A percentile compares a stretch with the other conserved stretches of the same genome.
Evolutionary conservation across 2,888 invertebrate species (phyloP).

Genomic region (Nysson spinosus): DNA sequence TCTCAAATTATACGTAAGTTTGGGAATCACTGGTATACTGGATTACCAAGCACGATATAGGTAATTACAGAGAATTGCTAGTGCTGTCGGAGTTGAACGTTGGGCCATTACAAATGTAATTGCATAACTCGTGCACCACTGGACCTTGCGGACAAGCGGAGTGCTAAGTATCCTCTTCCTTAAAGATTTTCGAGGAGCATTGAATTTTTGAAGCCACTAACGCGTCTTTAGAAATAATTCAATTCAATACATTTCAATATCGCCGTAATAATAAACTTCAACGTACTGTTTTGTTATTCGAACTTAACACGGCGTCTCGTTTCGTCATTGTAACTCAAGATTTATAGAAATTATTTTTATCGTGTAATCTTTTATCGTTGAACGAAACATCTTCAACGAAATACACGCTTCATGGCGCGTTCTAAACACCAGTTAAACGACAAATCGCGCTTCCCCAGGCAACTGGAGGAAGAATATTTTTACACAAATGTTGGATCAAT

Average conservation of each 20-base stretch:
- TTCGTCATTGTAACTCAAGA: too few species aligned
- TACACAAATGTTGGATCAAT: too few species aligned
- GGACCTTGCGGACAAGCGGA: slow-evolving; percentile 43
- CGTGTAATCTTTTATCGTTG: background rate
- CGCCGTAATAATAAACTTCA: too few species aligned
- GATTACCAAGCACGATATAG: slow-evolving; percentile 43
- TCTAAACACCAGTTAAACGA: background rate
- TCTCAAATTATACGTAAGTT: too few species aligned
- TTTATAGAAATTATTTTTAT: background rate
- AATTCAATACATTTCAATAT: too few species aligned
- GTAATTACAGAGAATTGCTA: slow-evolving; percentile 59
- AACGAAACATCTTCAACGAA: background rate
- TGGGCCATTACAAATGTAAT: slow-evolving; percentile 57
- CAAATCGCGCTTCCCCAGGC: background rate
- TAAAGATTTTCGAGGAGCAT: slow-evolving; percentile 20
- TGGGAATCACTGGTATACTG: slow-evolving; percentile 14
- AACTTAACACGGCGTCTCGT: too few species aligned
- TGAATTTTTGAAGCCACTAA: background rate
- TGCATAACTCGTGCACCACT: slow-evolving; percentile 50
- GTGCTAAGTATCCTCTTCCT: slow-evolving; percentile 56
- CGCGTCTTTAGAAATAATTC: too few species aligned
- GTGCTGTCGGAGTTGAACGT: slow-evolving; percentile 40
- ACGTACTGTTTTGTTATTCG: too few species aligned
- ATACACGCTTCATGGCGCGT: background rate
- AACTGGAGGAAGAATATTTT: background rate